Evolutionary conservation across 2,888 invertebrate species (phyloP), one percentile per base, ranked within the genome.

Genomic region (Helicoverpa assulta): DNA sequence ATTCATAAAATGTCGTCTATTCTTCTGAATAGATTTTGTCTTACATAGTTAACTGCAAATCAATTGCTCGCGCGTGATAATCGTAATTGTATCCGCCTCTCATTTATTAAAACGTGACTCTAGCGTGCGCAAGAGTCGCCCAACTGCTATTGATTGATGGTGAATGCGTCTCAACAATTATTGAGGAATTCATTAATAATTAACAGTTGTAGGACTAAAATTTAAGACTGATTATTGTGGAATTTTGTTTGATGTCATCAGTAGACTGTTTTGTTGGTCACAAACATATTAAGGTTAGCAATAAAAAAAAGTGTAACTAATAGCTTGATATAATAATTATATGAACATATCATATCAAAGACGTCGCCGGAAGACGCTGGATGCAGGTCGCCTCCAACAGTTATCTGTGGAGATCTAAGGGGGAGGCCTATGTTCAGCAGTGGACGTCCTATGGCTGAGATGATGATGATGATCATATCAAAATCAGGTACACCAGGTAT

Each of bases 91-190:
- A 83, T 83, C 84, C 83, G 81, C 83, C 73, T 83, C 83, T 85
- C 80, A 78, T 84, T 82, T 82, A 83, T 69, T 71, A 80, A 79
- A 86, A 88, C 88, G 88, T 88, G 89, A 85, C 82, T 74, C 80
- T 85, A 78, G 85, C 86, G 84, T 88, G 87, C 78, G 79, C 80
- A 80, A 64, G 67, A 67, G 69, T 72, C 67, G 54, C 60, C 56
- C 53, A 66, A 71, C 73, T 56, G 59, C 51, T 60, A 78, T 78
- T 81, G 73, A 76, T 77, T 72, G 80, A 74, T 64, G 66, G 67
- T 40, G 53, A 63, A 12, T 64, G 56, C 69, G 64, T 70, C 67
- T 40, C 21, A 66, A 71, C 71, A 69, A 75, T 78, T 70, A 75
- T n/a, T 51, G 43, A 60, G 61, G 69, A 73, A 79, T 76, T 69